Percentiles rank a stretch among this genome's conserved stretches.
Conservation (phyloP, 2,797 vertebrate species). For the Smutsia gigantea region DNA sequence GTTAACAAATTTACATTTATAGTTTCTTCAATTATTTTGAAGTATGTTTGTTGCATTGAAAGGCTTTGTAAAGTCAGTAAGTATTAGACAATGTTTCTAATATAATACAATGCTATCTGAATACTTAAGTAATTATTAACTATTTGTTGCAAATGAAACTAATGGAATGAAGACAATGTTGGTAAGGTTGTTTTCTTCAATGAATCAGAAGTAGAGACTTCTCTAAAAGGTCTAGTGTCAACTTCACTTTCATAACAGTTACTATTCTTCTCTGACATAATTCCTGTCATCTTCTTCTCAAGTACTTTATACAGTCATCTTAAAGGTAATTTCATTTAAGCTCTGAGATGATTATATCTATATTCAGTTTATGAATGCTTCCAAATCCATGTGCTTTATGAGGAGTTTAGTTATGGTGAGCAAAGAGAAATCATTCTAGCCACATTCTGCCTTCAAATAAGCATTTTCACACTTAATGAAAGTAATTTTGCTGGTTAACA, state of each 20-base stretch:
- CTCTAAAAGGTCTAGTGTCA: slow-evolving; percentile 21
- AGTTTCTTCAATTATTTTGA: slow-evolving; percentile 31
- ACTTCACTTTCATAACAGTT: slow-evolving; percentile 38
- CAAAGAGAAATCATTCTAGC: slow-evolving; percentile 26
- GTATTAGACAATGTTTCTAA: slow-evolving; percentile 23
- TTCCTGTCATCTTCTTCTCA: slow-evolving; percentile 19
- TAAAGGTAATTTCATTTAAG: slow-evolving; percentile 53
- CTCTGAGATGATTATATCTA: background rate
- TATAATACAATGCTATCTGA: background rate
- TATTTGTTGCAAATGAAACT: slow-evolving; percentile 56
- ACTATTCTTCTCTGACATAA: slow-evolving; percentile 7
- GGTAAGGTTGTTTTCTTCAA: slow-evolving; percentile 10
- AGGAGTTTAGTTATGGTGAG: background rate
- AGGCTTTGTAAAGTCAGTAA: slow-evolving; percentile 37
- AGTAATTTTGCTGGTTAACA: slow-evolving; percentile 5
- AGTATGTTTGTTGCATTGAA: slow-evolving; percentile 23
- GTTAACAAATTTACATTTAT: background rate
- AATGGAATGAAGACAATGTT: slow-evolving; percentile 12
- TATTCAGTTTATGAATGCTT: slow-evolving; percentile 1
- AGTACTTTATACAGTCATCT: slow-evolving; percentile 11
- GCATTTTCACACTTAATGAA: slow-evolving; percentile 36
- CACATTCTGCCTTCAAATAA: slow-evolving; percentile 38
- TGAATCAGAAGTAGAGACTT: slow-evolving; percentile 41
- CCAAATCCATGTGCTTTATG: background rate
- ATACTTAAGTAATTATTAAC: slow-evolving; percentile 43